These are phyloP conservation scores for Vultur gryphus DNA, from an alignment of 2,797 vertebrate species.

Conservation along the genomic window DNA sequence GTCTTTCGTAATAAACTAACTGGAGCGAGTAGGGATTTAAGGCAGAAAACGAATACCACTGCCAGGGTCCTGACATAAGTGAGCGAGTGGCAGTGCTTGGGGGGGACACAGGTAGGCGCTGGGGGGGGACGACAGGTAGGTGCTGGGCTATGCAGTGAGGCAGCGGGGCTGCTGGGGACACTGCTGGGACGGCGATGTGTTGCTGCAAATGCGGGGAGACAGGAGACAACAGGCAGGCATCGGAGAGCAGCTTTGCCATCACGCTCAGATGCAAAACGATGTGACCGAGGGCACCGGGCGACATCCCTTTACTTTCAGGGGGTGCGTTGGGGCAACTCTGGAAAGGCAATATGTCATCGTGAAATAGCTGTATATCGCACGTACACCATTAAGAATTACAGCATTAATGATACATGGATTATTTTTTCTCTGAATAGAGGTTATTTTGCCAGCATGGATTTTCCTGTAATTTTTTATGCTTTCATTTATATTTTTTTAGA, in stretches of 20 bases:
- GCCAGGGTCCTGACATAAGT: not conserved
- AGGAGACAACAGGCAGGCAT: not conserved
- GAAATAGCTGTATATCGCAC: not conserved
- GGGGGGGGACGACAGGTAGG: not conserved
- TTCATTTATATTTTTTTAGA: not conserved
- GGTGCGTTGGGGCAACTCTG: not conserved
- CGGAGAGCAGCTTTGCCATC: not conserved
- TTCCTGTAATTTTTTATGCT: not conserved
- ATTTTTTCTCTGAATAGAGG: not conserved
- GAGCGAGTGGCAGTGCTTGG: not conserved
- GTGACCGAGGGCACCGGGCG: fast-evolving
- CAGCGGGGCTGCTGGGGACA: not conserved
- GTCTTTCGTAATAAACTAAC: not conserved
- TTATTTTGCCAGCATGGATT: not conserved
- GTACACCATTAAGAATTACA: not conserved
- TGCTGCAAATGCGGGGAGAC: not conserved
- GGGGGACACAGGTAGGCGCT: not conserved
- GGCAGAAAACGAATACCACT: not conserved
- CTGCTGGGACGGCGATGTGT: not conserved
- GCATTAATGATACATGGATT: not conserved
- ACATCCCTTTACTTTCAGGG: not conserved
- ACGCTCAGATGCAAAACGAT: not conserved
- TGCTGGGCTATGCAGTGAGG: not conserved
- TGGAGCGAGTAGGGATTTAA: not conserved
- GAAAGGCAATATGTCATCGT: not conserved